Conservation (phyloP, 2,888 invertebrate species). For the Callinectes sapidus region DNA sequence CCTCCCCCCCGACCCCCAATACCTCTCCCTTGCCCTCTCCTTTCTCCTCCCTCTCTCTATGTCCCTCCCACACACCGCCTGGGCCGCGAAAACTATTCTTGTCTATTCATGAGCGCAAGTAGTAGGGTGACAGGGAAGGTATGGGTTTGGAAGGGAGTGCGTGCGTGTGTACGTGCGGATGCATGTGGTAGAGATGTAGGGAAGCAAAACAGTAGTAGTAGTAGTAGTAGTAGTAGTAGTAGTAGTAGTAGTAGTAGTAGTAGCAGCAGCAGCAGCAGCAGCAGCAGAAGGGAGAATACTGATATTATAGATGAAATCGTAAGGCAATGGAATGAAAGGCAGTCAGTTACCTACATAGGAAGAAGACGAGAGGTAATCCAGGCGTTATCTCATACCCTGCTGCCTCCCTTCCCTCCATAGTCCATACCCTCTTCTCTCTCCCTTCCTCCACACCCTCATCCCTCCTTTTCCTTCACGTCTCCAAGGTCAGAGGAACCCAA, state of each 20-base stretch:
- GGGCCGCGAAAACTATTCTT: conserved; percentile 39
- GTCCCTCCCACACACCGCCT: conserved; percentile 18
- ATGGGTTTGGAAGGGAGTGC: neutral
- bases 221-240: conserved; percentile 4
- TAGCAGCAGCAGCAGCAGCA: neutral
- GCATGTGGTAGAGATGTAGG: neutral
- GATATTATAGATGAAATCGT: neutral
- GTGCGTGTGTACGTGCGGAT: neutral
- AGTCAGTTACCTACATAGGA: neutral
- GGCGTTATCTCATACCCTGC: conserved; percentile 34
- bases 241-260: conserved; percentile 17
- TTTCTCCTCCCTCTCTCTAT: neutral
- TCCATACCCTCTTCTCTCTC: neutral
- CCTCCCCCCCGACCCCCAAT: neutral
- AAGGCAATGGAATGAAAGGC: neutral
- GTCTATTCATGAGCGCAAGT: conserved; percentile 21
- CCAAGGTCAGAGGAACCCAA: conserved; percentile 39
- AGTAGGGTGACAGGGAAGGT: conserved; percentile 23
- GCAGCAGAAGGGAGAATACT: neutral
- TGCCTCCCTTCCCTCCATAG: neutral
- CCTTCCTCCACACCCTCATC: neutral
- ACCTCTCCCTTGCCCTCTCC: neutral
- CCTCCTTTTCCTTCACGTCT: neutral
- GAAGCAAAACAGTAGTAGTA: neutral
- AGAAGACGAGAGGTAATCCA: neutral